Evolutionary conservation across 2,113 vertebrate genomes (phyloP).

Genomic region (Equus quagga): DNA sequence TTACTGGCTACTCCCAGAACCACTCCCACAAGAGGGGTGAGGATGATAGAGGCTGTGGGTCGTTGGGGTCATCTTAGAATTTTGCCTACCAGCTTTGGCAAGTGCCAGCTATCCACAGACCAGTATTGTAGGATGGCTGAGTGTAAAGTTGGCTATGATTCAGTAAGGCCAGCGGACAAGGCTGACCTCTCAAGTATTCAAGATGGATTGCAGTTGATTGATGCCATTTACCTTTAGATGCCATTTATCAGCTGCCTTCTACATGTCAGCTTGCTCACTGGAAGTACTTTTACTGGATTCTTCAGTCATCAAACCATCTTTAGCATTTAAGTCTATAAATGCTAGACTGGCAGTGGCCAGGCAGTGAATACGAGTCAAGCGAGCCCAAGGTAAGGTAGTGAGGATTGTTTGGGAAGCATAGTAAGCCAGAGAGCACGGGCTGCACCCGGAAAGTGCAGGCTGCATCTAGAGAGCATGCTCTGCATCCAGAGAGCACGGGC

Average conservation of each 20-base stretch:
- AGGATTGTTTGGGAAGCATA: rapidly evolving
- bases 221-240: not conserved
- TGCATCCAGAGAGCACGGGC: rapidly evolving
- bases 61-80: not conserved
- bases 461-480: too few species aligned
- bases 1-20: not conserved
- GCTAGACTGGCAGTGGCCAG: not conserved
- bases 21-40: not conserved
- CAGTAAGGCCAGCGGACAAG: not conserved
- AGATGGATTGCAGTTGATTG: not conserved
- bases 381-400: not conserved
- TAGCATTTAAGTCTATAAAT: not conserved
- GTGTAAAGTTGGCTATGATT: not conserved
- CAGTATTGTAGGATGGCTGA: rapidly evolving
- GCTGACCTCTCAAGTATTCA: not conserved
- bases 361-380: not conserved
- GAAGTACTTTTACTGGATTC: not conserved
- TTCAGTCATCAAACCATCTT: not conserved
- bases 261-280: not conserved
- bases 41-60: not conserved
- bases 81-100: not conserved
- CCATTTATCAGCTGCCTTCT: not conserved
- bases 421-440: rapidly evolving
- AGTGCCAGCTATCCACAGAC: not conserved
- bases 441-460: too few species aligned